Evolutionary conservation across 2,888 invertebrate species (phyloP).

Genomic region (Oegoconia quadripuncta): DNA sequence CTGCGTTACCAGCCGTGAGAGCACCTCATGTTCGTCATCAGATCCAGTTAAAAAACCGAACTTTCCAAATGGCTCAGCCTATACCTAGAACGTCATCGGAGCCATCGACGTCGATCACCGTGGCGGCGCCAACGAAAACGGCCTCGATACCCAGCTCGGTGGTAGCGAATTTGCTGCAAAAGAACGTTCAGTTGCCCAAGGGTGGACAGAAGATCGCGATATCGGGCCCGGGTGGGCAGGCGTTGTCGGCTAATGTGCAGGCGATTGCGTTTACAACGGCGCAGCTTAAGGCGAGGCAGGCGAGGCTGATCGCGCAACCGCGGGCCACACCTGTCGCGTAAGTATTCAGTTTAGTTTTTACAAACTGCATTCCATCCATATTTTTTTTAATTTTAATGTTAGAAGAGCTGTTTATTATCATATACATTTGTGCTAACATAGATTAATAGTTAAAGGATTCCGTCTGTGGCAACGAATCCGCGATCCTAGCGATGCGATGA

Average conservation of each 20-base stretch:
- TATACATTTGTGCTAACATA: too few relatives aligned
- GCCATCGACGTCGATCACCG: conserved; percentile 36
- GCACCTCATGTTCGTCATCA: conserved; percentile 46
- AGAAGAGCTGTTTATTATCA: too few relatives aligned
- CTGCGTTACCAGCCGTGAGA: conserved; percentile 32
- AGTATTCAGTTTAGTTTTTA: conserved; percentile 25
- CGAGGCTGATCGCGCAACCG: conserved; percentile 44
- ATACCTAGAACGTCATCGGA: conserved; percentile 27
- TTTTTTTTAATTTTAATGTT: too few relatives aligned
- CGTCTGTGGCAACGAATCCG: too few relatives aligned
- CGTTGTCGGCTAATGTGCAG: conserved; percentile 51
- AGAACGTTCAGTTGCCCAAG: conserved; percentile 41
- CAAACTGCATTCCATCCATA: too few relatives aligned
- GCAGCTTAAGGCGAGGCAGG: conserved; percentile 53
- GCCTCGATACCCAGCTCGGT: conserved; percentile 45
- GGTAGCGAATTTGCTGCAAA: conserved; percentile 48
- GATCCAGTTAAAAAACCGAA: conserved; percentile 51
- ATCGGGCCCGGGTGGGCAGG: conserved; percentile 36
- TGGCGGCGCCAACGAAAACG: conserved; percentile 37
- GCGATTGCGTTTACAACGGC: conserved; percentile 56
- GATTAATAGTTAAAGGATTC: too few relatives aligned
- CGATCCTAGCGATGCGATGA: too few relatives aligned
- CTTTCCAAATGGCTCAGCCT: conserved; percentile 36
- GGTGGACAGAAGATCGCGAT: conserved; percentile 54
- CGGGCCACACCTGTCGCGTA: conserved; percentile 40